Evolutionary conservation across 2,888 invertebrate genomes (phyloP).

Genomic region (Drosophila pegasa): DNA sequence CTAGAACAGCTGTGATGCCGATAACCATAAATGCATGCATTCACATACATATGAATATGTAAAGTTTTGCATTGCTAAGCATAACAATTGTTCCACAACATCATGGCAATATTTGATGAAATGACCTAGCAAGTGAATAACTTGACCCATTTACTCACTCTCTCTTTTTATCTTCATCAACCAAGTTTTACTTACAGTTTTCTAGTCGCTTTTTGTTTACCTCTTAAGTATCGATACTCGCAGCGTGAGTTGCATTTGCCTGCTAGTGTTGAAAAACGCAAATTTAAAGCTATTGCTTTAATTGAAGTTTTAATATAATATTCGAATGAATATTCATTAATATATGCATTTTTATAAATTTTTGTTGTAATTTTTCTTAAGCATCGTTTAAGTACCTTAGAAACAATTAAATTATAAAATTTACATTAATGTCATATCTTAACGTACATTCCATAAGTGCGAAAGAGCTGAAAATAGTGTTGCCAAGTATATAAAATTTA

Average conservation of each 20-base stretch:
- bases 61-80: not conserved
- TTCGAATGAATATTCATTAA: not conserved
- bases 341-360: not conserved
- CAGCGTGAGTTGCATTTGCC: constrained; percentile 11
- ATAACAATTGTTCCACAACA: not conserved
- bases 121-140: too few species aligned
- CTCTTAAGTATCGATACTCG: not conserved
- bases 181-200: not conserved
- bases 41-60: too few species aligned
- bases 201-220: too few species aligned
- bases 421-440: constrained; percentile 23
- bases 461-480: constrained; percentile 45
- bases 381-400: not conserved
- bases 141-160: not conserved
- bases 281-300: not conserved
- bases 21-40: too few species aligned
- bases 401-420: not conserved
- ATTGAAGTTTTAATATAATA: constrained; percentile 14
- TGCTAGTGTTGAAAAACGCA: constrained; percentile 29
- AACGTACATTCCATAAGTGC: constrained; percentile 17
- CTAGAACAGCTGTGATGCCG: too few species aligned
- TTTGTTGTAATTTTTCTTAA: not conserved
- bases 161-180: not conserved
- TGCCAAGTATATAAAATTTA: constrained; percentile 32
- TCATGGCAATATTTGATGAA: not conserved